These are phyloP conservation scores for Verasper variegatus DNA, from an alignment of 2,113 vertebrate species.

Conservation along the genomic window DNA sequence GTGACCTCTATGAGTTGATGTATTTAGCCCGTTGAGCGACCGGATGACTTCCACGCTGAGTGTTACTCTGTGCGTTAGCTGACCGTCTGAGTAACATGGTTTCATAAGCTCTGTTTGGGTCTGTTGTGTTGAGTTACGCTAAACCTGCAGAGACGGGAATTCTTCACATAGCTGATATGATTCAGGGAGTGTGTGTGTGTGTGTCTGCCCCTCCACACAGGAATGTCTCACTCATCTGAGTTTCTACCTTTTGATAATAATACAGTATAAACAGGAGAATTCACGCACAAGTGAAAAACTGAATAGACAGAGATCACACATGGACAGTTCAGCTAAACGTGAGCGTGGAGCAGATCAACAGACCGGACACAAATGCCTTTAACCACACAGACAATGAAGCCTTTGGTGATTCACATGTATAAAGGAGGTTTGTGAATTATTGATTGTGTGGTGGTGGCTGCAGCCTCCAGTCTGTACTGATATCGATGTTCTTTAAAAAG, in stretches of 20 bases:
- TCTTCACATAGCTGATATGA: constrained; percentile 51
- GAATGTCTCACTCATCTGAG: constrained; percentile 43
- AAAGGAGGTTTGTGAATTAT: constrained; percentile 57
- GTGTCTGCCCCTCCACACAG: constrained; percentile 19
- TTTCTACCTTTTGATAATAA: constrained; percentile 11
- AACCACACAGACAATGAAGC: constrained; percentile 15
- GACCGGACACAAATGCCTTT: constrained; percentile 3
- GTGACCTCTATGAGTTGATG: not conserved
- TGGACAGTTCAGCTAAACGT: not conserved
- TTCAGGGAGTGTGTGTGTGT: constrained; percentile 21
- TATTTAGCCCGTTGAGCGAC: not conserved
- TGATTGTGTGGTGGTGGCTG: constrained; percentile 43
- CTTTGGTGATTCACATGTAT: constrained; percentile 41
- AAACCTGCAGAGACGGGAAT: constrained; percentile 36
- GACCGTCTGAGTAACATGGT: constrained; percentile 6
- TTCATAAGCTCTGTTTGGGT: constrained; percentile 46
- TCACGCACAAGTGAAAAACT: not conserved
- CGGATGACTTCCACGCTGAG: not conserved
- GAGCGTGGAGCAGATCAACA: not conserved
- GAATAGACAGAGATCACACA: not conserved
- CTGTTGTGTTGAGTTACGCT: constrained; percentile 24
- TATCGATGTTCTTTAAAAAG: constrained; percentile 59
- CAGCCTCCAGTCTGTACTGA: constrained; percentile 49
- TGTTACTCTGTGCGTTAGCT: not conserved
- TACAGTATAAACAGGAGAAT: not conserved